These are phyloP conservation scores for Takifugu bimaculatus DNA, from an alignment of 2,113 vertebrate species.

Conservation along the genomic window DNA sequence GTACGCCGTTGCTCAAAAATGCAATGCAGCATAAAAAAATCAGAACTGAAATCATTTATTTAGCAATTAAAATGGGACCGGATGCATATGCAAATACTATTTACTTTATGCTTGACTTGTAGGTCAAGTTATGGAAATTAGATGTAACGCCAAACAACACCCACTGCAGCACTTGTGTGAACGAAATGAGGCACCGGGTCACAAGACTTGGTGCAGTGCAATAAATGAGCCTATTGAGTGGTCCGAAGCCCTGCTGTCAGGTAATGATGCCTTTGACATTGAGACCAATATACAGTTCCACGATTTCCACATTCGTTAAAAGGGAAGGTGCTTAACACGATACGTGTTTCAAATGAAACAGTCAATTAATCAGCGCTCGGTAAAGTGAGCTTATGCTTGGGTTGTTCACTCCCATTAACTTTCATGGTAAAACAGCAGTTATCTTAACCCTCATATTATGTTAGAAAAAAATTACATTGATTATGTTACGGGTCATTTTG, in stretches of 20 bases:
- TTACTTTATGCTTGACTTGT: constrained; percentile 44
- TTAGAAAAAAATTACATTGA: no score
- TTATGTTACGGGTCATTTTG: no score
- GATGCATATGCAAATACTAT: constrained; percentile 47
- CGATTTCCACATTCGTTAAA: no score
- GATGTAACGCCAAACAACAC: constrained; percentile 35
- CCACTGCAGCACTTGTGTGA: constrained; percentile 2
- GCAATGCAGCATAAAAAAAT: no score
- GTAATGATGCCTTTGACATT: constrained; percentile 41
- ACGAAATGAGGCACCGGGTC: constrained; percentile 40
- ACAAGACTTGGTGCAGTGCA: constrained; percentile 39
- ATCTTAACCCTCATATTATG: no score
- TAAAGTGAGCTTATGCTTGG: no score
- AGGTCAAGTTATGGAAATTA: constrained; percentile 57
- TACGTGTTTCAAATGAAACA: no score
- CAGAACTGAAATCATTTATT: constrained; percentile 27
- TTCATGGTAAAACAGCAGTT: no score
- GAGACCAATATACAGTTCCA: constrained; percentile 6
- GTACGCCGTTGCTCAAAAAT: no score
- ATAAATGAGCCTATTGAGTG: constrained; percentile 31
- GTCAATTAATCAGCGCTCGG: no score
- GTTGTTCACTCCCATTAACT: no score
- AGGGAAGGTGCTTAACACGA: no score
- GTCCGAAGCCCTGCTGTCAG: constrained; percentile 40
- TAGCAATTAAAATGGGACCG: constrained; percentile 42